Conservation (phyloP, 2,888 invertebrate genomes). For the Megamerina dolium region DNA sequence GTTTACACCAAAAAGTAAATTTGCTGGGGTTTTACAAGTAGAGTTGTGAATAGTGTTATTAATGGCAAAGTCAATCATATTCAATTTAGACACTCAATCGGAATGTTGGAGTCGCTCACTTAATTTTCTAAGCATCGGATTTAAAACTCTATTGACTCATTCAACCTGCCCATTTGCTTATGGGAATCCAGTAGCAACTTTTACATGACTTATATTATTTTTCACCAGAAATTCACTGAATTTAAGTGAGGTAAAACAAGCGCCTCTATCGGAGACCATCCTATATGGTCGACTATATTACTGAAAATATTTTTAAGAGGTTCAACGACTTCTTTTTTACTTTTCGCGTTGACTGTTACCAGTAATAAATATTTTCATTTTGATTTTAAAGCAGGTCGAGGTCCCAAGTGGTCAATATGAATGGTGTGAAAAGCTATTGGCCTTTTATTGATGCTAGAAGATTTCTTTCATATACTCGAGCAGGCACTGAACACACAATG, state of each 20-base stretch:
- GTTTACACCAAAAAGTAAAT: conserved; percentile 4
- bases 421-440: not conserved
- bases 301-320: too few relatives aligned
- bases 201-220: not conserved
- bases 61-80: not conserved
- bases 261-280: too few relatives aligned
- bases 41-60: not conserved
- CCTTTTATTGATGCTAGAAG: not conserved
- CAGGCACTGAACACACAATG: too few relatives aligned
- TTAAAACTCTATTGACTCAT: too few relatives aligned
- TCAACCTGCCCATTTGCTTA: conserved; percentile 5
- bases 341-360: not conserved
- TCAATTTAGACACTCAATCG: conserved; percentile 1
- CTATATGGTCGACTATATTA: too few relatives aligned
- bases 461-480: too few relatives aligned
- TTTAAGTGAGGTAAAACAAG: not conserved
- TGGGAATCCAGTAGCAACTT: not conserved
- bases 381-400: not conserved
- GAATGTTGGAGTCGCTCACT: too few relatives aligned
- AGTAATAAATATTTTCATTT: conserved; percentile 1
- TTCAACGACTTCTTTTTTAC: not conserved
- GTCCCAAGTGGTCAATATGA: conserved; percentile 2
- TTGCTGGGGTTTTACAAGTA: not conserved
- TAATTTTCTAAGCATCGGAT: too few relatives aligned
- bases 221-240: conserved; percentile 1